Base-by-base conservation (phyloP, 2,888 invertebrate genomes). In the Eupithecia tripunctaria region DNA sequence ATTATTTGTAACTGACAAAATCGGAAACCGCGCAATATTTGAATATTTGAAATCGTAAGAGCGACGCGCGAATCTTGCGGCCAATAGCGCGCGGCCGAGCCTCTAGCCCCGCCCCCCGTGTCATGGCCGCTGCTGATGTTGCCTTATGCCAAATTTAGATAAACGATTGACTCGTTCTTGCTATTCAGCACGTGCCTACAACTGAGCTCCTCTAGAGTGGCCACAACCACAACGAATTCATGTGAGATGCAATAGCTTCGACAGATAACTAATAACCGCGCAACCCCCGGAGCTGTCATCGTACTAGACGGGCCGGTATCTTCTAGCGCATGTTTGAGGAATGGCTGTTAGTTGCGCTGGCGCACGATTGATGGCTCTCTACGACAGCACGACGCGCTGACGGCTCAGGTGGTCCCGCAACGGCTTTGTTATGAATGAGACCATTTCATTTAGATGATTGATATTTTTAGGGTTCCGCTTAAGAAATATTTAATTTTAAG, bases 81-180 rank as follows among this genome's bases (percentile, higher is more conserved):
- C 94, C 94, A 94, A 94, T 94, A 85, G 87, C 89, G 87, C 87
- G 88, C 88, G 81, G 81, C 85, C 83, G 81, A 80, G 77, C 75
- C 70, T 77, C 76, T 78, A 80, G 89, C 91, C 85, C 89, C 93
- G 91, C 92, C 93, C 88, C 82, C 85, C 89, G 84, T 88, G 92
- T 85, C 88, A 93, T 94, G 93, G 92, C 93, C 88, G 93, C 91
- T 87, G 81, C 85, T 82, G 86, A 88, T 86, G 85, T 88, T 76
- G 76, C 78, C 86, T 90, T 90, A 89, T 86, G 89, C 91, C 93
- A 92, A 91, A 93, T 91, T 93, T 91, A 91, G 90, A 38, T 64
- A 64, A 38, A 89, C 85, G 85, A 82, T 77, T 82, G 84, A 80
- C 84, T 87, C 86, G 86, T 87, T 87, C 83, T 84, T 81, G 81